Evolutionary conservation across 2,797 vertebrate species (phyloP).

Genomic region (Peromyscus attwateri): DNA sequence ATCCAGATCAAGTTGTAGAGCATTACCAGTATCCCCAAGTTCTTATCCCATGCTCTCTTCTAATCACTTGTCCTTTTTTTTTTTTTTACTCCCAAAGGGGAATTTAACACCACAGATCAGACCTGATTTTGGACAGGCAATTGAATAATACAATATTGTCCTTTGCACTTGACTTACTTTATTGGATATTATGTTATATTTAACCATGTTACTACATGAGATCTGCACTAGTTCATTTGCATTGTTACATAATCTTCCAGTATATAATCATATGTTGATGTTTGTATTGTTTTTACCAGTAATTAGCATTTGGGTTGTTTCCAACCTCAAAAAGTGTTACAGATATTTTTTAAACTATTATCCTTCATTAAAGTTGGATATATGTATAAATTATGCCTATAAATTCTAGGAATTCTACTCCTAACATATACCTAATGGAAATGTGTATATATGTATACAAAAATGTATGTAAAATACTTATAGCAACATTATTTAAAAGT

Average conservation of each 20-base stretch:
- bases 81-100: not conserved
- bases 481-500: not conserved
- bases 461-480: not conserved
- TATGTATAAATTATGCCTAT: not conserved
- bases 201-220: not conserved
- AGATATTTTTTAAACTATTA: not conserved
- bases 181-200: not conserved
- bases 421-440: not conserved
- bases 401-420: not conserved
- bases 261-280: not conserved
- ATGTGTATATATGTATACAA: not conserved
- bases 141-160: not conserved
- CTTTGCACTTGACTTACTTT: conserved; percentile 1
- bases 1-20: not conserved
- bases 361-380: not conserved
- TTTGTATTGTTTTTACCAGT: not conserved
- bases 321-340: not conserved
- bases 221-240: not conserved
- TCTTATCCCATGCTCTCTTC: not conserved
- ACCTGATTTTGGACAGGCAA: not conserved
- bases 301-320: not conserved
- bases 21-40: not conserved
- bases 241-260: not conserved
- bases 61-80: not conserved
- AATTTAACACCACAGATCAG: not conserved